Conservation (phyloP, 2,888 invertebrate genomes). For the Strigamia crassipes region DNA sequence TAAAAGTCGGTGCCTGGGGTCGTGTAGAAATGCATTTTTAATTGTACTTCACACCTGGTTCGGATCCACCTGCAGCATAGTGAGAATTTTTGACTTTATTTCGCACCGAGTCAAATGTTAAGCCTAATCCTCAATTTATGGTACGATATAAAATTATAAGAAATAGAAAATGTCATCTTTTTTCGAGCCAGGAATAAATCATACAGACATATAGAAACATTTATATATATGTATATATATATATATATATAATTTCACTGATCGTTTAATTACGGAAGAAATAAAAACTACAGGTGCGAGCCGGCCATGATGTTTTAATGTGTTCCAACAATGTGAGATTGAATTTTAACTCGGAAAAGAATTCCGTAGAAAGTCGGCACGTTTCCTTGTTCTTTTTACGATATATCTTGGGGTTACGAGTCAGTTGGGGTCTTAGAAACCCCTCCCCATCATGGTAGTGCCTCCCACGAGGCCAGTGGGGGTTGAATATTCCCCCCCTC, state of each 20-base stretch:
- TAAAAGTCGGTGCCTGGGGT: not conserved
- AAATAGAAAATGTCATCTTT: not conserved
- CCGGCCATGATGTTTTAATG: no score
- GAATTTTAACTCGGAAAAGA: not conserved
- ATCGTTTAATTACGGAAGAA: no score
- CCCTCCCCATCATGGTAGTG: constrained; percentile 26
- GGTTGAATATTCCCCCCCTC: constrained; percentile 21
- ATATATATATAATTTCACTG: not conserved
- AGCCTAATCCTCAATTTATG: constrained; percentile 34
- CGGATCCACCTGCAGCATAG: not conserved
- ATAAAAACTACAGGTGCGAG: no score
- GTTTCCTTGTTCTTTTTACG: constrained; percentile 36
- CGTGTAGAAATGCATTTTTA: constrained; percentile 25
- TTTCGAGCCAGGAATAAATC: not conserved
- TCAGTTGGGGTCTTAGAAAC: constrained; percentile 19
- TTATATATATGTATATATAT: not conserved
- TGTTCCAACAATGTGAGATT: no score
- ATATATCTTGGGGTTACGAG: constrained; percentile 31
- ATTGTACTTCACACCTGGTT: constrained; percentile 37
- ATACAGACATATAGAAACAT: not conserved
- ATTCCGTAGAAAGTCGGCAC: constrained; percentile 10
- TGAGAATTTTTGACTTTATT: not conserved
- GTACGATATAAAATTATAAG: not conserved
- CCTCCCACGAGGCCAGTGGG: constrained; percentile 42
- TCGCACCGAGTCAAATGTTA: constrained; percentile 7